Conservation (phyloP, 2,888 invertebrate genomes). For the Dorcus hopei region DNA sequence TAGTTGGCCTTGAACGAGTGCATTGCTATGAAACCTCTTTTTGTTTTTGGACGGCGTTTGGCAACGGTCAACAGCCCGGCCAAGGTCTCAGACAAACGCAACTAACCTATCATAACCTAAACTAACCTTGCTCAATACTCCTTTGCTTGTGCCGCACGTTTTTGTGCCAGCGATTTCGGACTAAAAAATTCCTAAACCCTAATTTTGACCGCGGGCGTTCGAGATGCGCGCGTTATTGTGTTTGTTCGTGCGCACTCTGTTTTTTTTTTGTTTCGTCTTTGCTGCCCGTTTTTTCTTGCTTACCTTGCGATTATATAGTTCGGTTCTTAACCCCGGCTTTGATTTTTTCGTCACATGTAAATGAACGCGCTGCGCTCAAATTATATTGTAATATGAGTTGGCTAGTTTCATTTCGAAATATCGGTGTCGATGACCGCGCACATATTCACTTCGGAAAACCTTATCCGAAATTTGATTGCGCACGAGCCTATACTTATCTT, state of each 20-base stretch:
- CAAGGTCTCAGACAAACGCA: slow-evolving; percentile 46
- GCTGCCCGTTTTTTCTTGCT: neutral
- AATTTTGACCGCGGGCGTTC: neutral
- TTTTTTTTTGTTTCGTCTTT: no score
- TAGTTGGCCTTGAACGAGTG: slow-evolving; percentile 52
- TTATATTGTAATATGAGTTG: no score
- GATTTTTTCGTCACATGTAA: no score
- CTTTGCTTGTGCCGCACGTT: slow-evolving; percentile 34
- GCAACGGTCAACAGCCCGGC: slow-evolving; percentile 52
- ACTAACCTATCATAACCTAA: slow-evolving; percentile 50
- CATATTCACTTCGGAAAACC: no score
- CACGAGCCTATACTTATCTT: no score
- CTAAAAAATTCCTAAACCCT: neutral
- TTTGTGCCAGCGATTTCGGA: slow-evolving; percentile 13
- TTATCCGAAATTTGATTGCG: no score
- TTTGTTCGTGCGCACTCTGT: neutral
- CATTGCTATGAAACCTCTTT: slow-evolving; percentile 50
- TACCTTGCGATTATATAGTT: neutral
- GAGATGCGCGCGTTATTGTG: neutral
- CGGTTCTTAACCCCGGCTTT: no score
- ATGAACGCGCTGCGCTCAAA: no score
- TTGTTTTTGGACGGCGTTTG: slow-evolving; percentile 49
- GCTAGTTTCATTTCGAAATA: no score
- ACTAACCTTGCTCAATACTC: slow-evolving; percentile 38
- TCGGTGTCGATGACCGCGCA: no score